Base-by-base conservation (phyloP, 2,113 vertebrate genomes). In the Microcebus lehilahytsara region DNA sequence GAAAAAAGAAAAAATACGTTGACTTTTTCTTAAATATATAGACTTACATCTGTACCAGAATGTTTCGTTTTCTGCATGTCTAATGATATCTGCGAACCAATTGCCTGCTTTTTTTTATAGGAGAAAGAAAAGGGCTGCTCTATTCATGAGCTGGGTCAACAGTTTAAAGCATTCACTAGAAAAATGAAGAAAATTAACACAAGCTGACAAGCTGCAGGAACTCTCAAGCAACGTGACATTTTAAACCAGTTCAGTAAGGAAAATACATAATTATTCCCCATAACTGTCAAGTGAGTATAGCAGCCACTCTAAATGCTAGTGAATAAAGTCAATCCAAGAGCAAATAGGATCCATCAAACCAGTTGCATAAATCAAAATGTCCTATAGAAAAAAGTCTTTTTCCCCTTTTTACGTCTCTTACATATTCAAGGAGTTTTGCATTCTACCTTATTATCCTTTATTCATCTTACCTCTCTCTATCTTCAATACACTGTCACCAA, bases 121-220 rank as follows among this genome's bases (percentile, higher is more conserved):
- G 62, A 95, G 46, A 14, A 95, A 72, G 69, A 16, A 74, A 71
- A 90, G 16, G 25, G 7, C 32, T 90, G 32, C 22, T 85, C 1
- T 91, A 10, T 46, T 64, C n/a, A 40, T 19, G 56, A 93, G 49
- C 92, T 89, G 32, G 77, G 66, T 89, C 71, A 92, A 87, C 75
- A 94, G 40, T 85, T 95, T 85, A 95, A 96, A 93, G 49, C 56
- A 90, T n/a, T 95, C 84, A 72, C n/a, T 60, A 80, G 46, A 91
- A 91, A 93, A 94, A 67, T 49, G 62, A 60, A 56, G 51, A 78
- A 74, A 85, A 92, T 83, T 40, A 91, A 94, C 49, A 60, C n/a
- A 92, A 20, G 37, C 67, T 66, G 88, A 91, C 37, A 49, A 90
- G 40, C 80, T 37, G 22, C 30, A 42, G 85, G 92, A 77, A 77